Evolutionary conservation across 2,888 invertebrate genomes (phyloP).

Genomic region (Amphipoea lucens): DNA sequence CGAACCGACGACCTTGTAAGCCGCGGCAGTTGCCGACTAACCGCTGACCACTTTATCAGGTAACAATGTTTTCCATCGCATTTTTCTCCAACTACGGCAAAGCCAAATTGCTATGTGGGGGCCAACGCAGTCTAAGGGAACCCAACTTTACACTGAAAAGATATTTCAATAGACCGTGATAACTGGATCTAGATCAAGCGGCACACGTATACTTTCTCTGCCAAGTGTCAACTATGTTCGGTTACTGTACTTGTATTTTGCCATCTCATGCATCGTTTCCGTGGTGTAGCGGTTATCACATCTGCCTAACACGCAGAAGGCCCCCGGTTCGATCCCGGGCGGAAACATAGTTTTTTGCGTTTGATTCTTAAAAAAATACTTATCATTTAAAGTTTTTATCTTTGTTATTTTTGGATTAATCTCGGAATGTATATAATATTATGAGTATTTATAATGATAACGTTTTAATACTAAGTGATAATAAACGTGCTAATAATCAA

Average conservation of each 20-base stretch:
- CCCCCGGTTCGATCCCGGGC: constrained; percentile 97
- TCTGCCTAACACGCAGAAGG: constrained; percentile 98
- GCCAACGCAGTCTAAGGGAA: neutral
- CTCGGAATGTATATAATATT: neutral
- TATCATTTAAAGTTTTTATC: neutral
- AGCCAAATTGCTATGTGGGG: no score
- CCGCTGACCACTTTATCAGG: no score
- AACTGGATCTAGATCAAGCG: constrained; percentile 17
- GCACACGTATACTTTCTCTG: constrained; percentile 2
- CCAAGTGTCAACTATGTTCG: neutral
- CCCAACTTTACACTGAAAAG: neutral
- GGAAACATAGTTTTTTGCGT: constrained; percentile 90
- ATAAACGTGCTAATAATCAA: neutral
- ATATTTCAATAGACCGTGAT: neutral
- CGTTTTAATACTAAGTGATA: neutral
- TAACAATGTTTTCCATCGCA: no score
- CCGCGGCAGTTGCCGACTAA: no score
- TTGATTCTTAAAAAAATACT: neutral
- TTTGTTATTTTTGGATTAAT: neutral
- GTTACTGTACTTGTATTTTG: constrained; percentile 17
- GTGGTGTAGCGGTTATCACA: constrained; percentile 98
- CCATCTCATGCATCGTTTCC: constrained; percentile 80
- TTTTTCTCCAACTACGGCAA: no score
- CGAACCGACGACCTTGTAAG: no score
- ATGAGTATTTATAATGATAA: neutral